These are phyloP conservation scores for Drosophila neonasuta DNA, from an alignment of 2,888 invertebrate species.

Conservation along the genomic window DNA sequence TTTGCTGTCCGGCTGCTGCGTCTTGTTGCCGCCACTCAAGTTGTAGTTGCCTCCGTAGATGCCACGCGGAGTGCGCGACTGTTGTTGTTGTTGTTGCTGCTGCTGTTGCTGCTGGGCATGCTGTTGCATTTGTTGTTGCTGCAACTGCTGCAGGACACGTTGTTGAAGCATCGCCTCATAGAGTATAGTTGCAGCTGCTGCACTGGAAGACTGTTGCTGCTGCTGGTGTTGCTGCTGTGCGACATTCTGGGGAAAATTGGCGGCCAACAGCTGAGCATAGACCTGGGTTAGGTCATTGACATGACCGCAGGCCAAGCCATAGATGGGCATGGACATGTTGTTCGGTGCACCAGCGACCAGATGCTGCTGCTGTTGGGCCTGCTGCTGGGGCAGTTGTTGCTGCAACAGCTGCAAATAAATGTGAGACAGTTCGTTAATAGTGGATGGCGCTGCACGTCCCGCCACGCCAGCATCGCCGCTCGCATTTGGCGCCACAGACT, in stretches of 20 bases:
- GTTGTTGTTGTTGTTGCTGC: slow-evolving; percentile 10
- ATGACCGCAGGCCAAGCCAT: slow-evolving; percentile 12
- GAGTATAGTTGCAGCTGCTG: slow-evolving; percentile 32
- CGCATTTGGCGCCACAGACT: background rate
- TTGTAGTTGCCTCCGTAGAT: slow-evolving; percentile 47
- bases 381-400: slow-evolving; percentile 29
- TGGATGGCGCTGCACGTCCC: background rate
- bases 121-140: slow-evolving; percentile 33
- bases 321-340: slow-evolving; percentile 29
- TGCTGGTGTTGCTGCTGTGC: slow-evolving; percentile 31
- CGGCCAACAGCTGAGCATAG: slow-evolving; percentile 39
- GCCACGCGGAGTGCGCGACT: slow-evolving; percentile 36
- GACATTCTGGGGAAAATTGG: slow-evolving; percentile 35
- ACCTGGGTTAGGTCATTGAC: slow-evolving; percentile 10
- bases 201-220: slow-evolving; percentile 28
- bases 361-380: slow-evolving; percentile 39
- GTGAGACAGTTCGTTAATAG: slow-evolving; percentile 19
- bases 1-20: slow-evolving; percentile 28
- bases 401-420: slow-evolving; percentile 35
- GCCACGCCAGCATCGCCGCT: background rate
- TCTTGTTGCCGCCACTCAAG: slow-evolving; percentile 6
- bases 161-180: slow-evolving; percentile 46
- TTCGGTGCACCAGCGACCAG: slow-evolving; percentile 18
- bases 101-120: slow-evolving; percentile 18
- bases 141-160: slow-evolving; percentile 23